A percentile compares a stretch with the other conserved stretches of the same genome.
Evolutionary conservation across 1,140 invertebrate genomes (phyloP).

Genomic region (Globodera rostochiensis): DNA sequence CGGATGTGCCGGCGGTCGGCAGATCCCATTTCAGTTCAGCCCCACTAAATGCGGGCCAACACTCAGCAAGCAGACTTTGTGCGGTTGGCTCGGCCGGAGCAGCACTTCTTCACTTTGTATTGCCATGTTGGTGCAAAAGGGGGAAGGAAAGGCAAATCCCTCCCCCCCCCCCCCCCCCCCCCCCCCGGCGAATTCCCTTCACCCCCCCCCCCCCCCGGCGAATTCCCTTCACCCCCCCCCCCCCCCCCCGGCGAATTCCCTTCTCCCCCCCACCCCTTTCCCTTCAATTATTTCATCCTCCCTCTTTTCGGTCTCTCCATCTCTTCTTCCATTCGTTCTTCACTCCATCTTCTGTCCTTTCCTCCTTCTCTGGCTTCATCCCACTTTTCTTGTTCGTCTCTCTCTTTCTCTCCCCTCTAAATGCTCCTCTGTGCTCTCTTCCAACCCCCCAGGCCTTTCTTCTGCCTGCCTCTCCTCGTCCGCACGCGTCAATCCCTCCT

Average conservation of each 20-base stretch:
- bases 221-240: too few species aligned
- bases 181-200: too few species aligned
- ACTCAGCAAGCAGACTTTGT: neutral
- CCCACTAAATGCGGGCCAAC: neutral
- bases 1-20: neutral
- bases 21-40: conserved; percentile 4
- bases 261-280: too few species aligned
- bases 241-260: too few species aligned
- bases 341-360: conserved; percentile 3
- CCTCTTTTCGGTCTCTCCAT: neutral
- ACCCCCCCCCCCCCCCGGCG: too few species aligned
- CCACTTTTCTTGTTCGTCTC: neutral
- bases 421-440: neutral
- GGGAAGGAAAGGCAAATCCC: neutral
- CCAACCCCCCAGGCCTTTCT: too few species aligned
- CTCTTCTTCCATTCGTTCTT: conserved; percentile 3
- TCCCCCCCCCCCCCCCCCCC: too few species aligned
- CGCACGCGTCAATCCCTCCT: neutral
- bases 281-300: too few species aligned
- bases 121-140: neutral
- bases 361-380: conserved; percentile 2
- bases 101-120: neutral
- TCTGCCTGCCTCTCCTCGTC: neutral
- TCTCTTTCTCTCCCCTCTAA: neutral
- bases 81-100: neutral